Evolutionary conservation across 2,797 vertebrate genomes (phyloP).

Genomic region (Syngnathus rostellatus): DNA sequence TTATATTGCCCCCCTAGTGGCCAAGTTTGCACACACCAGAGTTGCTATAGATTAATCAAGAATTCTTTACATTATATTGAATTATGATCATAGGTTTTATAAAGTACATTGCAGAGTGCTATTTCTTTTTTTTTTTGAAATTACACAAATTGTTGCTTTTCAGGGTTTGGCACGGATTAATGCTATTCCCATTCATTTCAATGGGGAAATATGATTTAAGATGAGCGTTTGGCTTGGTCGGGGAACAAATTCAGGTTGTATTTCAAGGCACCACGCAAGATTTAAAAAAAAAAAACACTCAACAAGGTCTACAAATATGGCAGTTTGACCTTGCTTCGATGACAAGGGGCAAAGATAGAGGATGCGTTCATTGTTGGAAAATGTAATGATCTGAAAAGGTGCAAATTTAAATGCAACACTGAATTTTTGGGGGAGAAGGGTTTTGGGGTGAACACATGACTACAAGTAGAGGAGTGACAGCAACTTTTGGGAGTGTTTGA

Average conservation of each 20-base stretch:
- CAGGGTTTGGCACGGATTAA: neutral
- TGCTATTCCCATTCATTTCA: neutral
- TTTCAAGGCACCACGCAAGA: neutral
- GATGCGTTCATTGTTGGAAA: neutral
- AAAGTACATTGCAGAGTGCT: neutral
- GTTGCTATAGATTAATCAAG: neutral
- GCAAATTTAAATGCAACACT: conserved; percentile 1
- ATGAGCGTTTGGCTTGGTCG: neutral
- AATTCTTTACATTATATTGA: too few relatives aligned
- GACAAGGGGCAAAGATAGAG: neutral
- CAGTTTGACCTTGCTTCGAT: neutral
- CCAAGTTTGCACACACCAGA: neutral
- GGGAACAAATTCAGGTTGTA: neutral
- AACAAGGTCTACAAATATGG: neutral
- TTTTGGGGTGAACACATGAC: neutral
- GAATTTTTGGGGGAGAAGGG: neutral
- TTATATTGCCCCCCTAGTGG: neutral
- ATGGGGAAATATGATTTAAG: neutral
- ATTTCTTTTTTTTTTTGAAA: neutral
- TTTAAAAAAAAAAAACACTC: neutral
- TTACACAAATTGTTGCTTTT: neutral
- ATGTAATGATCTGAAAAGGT: neutral
- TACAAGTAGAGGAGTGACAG: neutral
- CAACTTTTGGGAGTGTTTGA: conserved; percentile 4
- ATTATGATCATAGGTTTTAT: neutral